A percentile compares a stretch with the other conserved stretches of the same genome.
Evolutionary conservation across 2,113 vertebrate genomes (phyloP).

Genomic region (Sylvietta virens): DNA sequence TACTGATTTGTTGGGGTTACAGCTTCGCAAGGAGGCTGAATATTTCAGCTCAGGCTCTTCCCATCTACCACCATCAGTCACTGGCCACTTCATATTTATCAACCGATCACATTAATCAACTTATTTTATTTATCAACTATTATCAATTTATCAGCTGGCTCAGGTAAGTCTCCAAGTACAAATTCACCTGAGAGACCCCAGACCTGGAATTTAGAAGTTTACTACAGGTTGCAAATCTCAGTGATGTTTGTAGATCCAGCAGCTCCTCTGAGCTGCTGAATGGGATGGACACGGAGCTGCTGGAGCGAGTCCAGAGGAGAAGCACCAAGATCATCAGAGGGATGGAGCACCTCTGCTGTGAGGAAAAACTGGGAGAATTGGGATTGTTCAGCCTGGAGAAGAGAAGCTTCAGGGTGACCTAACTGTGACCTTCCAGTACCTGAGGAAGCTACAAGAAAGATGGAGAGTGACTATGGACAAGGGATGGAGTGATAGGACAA

Average conservation of each 20-base stretch:
- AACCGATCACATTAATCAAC: not conserved
- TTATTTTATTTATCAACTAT: not conserved
- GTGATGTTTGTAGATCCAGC: not conserved
- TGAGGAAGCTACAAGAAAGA: not conserved
- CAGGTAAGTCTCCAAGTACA: fast-evolving
- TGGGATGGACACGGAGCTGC: not conserved
- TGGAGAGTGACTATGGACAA: not conserved
- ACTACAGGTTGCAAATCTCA: not conserved
- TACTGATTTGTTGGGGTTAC: not conserved
- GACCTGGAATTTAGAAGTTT: not conserved
- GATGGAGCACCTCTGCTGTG: not conserved
- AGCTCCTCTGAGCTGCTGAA: not conserved
- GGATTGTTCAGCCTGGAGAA: not conserved
- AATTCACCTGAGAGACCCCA: not conserved
- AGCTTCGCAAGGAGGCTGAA: not conserved
- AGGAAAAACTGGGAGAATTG: not conserved
- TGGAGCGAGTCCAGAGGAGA: not conserved
- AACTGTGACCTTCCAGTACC: not conserved
- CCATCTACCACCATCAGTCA: not conserved
- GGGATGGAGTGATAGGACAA: not conserved
- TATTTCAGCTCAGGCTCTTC: not conserved
- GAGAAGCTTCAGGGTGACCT: not conserved
- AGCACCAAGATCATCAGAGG: not conserved
- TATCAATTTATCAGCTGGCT: not conserved
- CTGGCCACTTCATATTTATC: not conserved